Base-by-base conservation (phyloP, 1,140 invertebrate species). In the Scaptomyza hsui region DNA sequence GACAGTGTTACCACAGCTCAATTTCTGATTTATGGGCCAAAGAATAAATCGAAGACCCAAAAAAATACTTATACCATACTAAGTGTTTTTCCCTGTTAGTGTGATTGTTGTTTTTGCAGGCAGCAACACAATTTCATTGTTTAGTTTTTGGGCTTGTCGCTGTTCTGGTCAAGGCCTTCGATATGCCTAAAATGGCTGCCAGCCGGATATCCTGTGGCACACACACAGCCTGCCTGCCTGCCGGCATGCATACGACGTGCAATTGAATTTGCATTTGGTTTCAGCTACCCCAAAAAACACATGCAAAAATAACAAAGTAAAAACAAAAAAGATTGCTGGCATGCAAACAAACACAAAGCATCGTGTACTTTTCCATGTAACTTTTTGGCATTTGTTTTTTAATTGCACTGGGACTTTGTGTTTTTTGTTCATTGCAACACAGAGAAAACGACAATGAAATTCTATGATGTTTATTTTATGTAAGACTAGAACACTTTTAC, bases 261-360 rank as follows among this genome's bases (percentile, higher is more conserved):
- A 88, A 88, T 86, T 88, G 81, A 86, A 88, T 86, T 88, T 86
- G 85, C 82, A 86, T 88, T 88, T 88, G 59, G 65, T 65, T 81
- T 72, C 65, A 32, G 45, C 52, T 19, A 29, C 5, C 49, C 41
- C 48, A 75, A 63, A 59, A 41, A 76, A 44, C 48, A 49, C n/a
- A n/a, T n/a, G n/a, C n/a, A 60, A 60, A 18, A 70, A 61, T 52
- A 57, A 70, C 45, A 55, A 15, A 19, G 13, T 7, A 68, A 45
- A 82, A 61, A n/a, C n/a, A 48, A 52, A 24, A 48, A 63, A 64
- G 2, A 7, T 49, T 45, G 42, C 60, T 64, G 52, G 49, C 57
- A 62, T 55, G 51, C 59, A 70, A 55, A 70, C 59, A 59, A 52
- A 71, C 52, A 70, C 35, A 73, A 72, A 72, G 63, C 71, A 60